Base-by-base conservation (phyloP, 1,140 invertebrate species). In the Drosophila ogumai region DNA sequence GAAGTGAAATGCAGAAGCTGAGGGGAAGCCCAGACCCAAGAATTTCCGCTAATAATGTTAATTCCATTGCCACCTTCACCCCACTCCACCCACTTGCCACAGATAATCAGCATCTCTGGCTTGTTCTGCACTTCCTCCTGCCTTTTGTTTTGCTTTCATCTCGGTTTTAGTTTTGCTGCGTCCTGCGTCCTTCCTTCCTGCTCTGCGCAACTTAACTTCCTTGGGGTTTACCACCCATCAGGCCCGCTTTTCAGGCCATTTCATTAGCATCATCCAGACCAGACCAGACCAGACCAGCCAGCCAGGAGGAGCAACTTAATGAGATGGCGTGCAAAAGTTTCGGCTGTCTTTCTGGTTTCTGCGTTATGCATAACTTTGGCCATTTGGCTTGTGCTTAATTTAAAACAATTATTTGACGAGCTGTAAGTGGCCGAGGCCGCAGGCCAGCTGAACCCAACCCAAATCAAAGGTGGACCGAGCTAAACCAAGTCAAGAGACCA, bases 31-130 rank as follows among this genome's bases (percentile, higher is more conserved):
- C 54, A 71, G 66, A n/a, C 22, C 34, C 47, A 50, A 79, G 85
- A 88, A 78, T 81, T 88, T 88, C 77, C 85, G 81, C 85, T 88
- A 88, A 88, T 88, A 90, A 88, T 90, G 85, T 90, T 88, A 88
- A 90, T 88, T 90, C 81, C 81, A 90, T 90, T 84, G 85, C 85
- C 80, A 88, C 71, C 75, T 75, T 49, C 58, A 12, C 40, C 47
- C 31, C 19, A 34, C 34, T 49, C 17, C 55, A 8, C 6, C 49
- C 32, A 25, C 49, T 28, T 57, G 69, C 80, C 81, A 52, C 72
- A 88, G 85, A 88, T 88, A 88, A 90, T 88, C 81, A 84, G 77
- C 69, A 79, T 54, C 50, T 60, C 58, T 50, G 54, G 40, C 43
- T 34, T 61, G 47, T 50, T 56, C 54, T 60, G 71, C 58, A 59